Conservation (phyloP, 2,113 vertebrate species). For the Bujurquina vittata region DNA sequence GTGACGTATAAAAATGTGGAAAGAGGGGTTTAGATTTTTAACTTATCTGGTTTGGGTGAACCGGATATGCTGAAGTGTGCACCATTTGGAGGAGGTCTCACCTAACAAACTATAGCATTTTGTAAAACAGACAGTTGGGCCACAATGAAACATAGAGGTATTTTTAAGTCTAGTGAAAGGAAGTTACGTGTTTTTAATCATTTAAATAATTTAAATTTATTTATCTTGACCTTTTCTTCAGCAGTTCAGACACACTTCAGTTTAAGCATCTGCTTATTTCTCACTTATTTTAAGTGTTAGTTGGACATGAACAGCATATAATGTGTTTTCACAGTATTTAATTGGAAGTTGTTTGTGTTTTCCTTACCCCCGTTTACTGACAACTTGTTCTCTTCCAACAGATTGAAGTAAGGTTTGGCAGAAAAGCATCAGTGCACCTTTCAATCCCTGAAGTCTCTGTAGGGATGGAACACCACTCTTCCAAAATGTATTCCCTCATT, state of each 20-base stretch:
- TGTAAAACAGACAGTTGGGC: not conserved
- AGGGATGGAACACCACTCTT: not conserved
- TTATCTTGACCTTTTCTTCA: not conserved
- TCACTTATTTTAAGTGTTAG: not conserved
- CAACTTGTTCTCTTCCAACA: not conserved
- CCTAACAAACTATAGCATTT: conserved; percentile 3
- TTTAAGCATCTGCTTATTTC: not conserved
- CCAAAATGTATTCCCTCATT: not conserved
- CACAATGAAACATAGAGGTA: not conserved
- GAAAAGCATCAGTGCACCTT: not conserved
- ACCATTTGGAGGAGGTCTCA: conserved; percentile 29
- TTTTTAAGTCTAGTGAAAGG: not conserved
- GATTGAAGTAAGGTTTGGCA: not conserved
- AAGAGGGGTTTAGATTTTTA: not conserved
- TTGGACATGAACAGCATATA: not conserved
- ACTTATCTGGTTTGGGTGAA: not conserved
- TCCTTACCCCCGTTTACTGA: not conserved
- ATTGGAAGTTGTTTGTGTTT: not conserved
- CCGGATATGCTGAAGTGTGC: not conserved
- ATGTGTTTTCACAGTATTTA: not conserved
- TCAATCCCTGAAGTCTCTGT: not conserved
- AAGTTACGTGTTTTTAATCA: not conserved
- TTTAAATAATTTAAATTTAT: not conserved
- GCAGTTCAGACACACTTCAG: not conserved
- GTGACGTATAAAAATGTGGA: not conserved